Evolutionary conservation across 2,888 invertebrate genomes (phyloP).

Genomic region (Patella caerulea): DNA sequence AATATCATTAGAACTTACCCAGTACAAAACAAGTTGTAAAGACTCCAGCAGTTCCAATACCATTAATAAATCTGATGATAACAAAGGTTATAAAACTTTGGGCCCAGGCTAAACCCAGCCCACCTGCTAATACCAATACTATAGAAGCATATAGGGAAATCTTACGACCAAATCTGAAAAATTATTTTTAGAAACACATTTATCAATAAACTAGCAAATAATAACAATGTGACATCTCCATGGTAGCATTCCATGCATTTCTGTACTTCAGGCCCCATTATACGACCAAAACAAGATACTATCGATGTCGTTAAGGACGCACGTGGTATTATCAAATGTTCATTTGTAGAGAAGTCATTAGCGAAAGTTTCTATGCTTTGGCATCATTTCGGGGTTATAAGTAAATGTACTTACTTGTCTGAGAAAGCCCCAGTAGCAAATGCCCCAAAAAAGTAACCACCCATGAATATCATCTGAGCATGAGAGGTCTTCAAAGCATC

Average conservation of each 20-base stretch:
- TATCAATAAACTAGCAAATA: too few relatives aligned
- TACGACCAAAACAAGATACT: too few relatives aligned
- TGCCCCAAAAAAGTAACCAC: slow-evolving; percentile 30
- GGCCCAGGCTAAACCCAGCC: slow-evolving; percentile 78
- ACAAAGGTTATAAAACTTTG: slow-evolving; percentile 82
- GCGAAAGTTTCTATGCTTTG: too few relatives aligned
- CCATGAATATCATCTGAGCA: slow-evolving; percentile 31
- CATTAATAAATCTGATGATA: slow-evolving; percentile 80
- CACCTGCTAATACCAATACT: slow-evolving; percentile 77
- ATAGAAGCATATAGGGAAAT: slow-evolving; percentile 81
- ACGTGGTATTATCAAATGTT: too few relatives aligned
- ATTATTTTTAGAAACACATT: too few relatives aligned
- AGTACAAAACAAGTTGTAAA: slow-evolving; percentile 86
- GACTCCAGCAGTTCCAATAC: slow-evolving; percentile 82
- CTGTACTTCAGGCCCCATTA: too few relatives aligned
- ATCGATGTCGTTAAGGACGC: too few relatives aligned
- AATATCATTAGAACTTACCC: slow-evolving; percentile 59
- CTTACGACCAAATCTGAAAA: slow-evolving; percentile 79
- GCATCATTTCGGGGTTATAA: background rate
- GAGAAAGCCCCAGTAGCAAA: slow-evolving; percentile 30
- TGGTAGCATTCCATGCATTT: too few relatives aligned
- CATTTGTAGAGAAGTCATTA: too few relatives aligned
- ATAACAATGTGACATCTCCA: too few relatives aligned
- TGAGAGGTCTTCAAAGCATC: slow-evolving; percentile 26
- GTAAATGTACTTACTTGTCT: slow-evolving; percentile 24